phyloP scores from a whole-genome alignment of 2,888 invertebrate genomes.

The Agapetus fuscipes region DNA sequence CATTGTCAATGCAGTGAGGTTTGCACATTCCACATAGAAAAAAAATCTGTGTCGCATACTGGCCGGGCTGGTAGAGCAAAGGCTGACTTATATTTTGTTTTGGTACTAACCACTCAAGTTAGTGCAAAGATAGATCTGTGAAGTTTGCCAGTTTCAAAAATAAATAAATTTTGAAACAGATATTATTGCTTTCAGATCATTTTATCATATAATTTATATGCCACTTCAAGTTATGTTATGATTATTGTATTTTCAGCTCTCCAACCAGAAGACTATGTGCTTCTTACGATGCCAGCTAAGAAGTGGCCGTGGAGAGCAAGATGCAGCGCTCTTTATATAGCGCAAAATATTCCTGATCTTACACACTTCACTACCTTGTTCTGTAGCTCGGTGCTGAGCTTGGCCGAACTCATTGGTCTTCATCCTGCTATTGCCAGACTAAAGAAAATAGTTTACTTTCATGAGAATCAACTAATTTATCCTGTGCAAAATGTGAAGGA shows the following conservation, averaged over 20 bases:
- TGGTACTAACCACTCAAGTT: too few relatives aligned
- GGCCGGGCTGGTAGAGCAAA: too few relatives aligned
- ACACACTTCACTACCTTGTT: constrained; percentile 47
- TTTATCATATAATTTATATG: too few relatives aligned
- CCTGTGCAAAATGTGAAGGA: constrained; percentile 55
- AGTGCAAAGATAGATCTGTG: too few relatives aligned
- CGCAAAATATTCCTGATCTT: constrained; percentile 46
- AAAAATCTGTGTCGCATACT: too few relatives aligned
- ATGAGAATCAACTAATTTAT: constrained; percentile 68
- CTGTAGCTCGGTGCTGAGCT: constrained; percentile 58
- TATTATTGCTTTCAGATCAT: too few relatives aligned
- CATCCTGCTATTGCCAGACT: constrained; percentile 49
- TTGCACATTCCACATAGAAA: too few relatives aligned
- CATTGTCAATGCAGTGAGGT: too few relatives aligned
- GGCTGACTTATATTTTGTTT: too few relatives aligned
- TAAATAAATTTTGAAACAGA: too few relatives aligned
- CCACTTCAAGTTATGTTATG: too few relatives aligned
- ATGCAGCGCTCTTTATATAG: constrained; percentile 54
- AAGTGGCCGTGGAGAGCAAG: constrained; percentile 74
- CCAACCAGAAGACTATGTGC: constrained; percentile 29
- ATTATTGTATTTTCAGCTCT: constrained; percentile 27
- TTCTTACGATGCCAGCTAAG: constrained; percentile 53
- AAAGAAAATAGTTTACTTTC: constrained; percentile 63
- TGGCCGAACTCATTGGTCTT: constrained; percentile 59
- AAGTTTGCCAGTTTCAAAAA: too few relatives aligned